Base-by-base conservation (phyloP, 1,140 invertebrate species). In the Penaeus chinensis region DNA sequence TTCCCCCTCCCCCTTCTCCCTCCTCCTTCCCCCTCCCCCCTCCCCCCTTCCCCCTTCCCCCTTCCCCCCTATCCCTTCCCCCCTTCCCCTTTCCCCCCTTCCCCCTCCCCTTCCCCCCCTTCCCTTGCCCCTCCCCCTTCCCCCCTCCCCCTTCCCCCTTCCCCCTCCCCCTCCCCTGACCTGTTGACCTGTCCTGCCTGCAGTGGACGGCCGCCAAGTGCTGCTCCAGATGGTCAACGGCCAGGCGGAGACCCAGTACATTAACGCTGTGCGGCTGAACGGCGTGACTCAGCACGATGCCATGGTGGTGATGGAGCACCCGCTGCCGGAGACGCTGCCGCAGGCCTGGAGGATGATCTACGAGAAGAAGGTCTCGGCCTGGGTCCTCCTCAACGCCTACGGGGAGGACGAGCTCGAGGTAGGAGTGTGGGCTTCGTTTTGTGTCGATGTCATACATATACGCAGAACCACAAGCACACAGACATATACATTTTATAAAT, bases 121-220 rank as follows among this genome's bases (percentile, higher is more conserved):
- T 37, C 2, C 5, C 5, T 37, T 5, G 2, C 37, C 5, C 5
- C 37, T 5, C 5, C 4, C 37, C 37, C 7, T 4, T 3, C 2
- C 2, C 37, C 37, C 37, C 7, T 42, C 4, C 37, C 37, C 7
- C 7, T 4, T 5, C 37, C 37, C 7, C 37, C 37, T 42, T 3
- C 37, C 37, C 37, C 37, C 4, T 5, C 78, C 47, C 3, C 13
- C 54, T 11, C 8, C 78, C n/a, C 20, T 78, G 19, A 11, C 4
- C 47, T 27, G 18, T 19, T 42, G 37, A 42, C 37, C 37, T 18
- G 19, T 80, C 78, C 61, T 4, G 3, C 24, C 27, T 0, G 37
- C 80, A 85, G 83, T 85, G 74, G 83, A 85, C n/a, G 83, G 83
- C 5, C 71, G 83, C 8, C 83, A 85, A n/a, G 71, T 85, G 20